Evolutionary conservation across 2,888 invertebrate species (phyloP).

Genomic region (Mythimna pallens): DNA sequence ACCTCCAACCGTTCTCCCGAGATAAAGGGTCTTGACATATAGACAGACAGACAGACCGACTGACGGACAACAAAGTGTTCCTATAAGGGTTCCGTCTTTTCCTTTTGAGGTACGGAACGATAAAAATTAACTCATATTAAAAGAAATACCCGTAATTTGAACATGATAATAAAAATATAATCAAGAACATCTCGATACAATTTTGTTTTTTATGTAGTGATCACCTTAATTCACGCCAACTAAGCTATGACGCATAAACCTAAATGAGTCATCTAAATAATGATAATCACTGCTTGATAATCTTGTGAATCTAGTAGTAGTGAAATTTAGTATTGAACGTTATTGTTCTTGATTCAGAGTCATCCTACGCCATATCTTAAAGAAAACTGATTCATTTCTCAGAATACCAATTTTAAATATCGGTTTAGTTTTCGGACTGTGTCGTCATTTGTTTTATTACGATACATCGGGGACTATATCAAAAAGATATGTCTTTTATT

Average conservation of each 20-base stretch:
- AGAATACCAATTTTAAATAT: conserved; percentile 4
- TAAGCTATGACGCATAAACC: conserved; percentile 1
- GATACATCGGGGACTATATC: neutral
- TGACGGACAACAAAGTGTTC: too few species aligned
- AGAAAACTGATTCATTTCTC: conserved; percentile 42
- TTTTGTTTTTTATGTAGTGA: neutral
- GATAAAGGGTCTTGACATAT: too few species aligned
- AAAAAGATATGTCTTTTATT: neutral
- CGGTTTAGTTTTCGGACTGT: conserved; percentile 20
- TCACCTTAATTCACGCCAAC: neutral
- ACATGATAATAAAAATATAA: neutral
- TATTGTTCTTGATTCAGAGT: conserved; percentile 37
- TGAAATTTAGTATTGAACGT: conserved; percentile 19
- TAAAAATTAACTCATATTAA: too few species aligned
- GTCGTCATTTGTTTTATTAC: conserved; percentile 25
- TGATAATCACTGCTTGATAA: neutral
- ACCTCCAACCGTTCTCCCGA: too few species aligned
- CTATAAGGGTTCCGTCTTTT: too few species aligned
- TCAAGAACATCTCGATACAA: neutral
- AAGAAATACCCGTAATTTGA: too few species aligned
- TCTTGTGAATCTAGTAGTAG: conserved; percentile 4
- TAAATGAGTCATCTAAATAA: conserved; percentile 22
- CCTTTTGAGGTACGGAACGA: too few species aligned
- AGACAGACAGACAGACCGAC: too few species aligned
- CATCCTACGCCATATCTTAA: conserved; percentile 38